Evolutionary conservation across 2,888 invertebrate genomes (phyloP), one percentile per base, ranked within the genome.

Genomic region (Pristionchus fissidentatus): DNA sequence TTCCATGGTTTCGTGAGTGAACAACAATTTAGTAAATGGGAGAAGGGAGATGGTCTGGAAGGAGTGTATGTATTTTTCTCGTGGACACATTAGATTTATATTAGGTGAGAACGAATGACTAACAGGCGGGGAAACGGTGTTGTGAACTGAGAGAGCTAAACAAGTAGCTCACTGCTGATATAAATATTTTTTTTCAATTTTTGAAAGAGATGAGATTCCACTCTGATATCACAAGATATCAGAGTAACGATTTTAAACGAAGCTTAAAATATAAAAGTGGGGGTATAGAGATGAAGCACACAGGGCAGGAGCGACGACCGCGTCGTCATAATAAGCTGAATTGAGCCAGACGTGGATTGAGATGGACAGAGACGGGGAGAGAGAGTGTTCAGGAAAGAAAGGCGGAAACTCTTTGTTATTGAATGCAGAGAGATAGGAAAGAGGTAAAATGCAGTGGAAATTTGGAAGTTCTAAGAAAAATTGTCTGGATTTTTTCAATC

Each of bases 251-350:
- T n/a, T n/a, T n/a, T n/a, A n/a, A n/a, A 49, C 49, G 49, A 49
- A 49, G 10, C 10, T 49, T 49, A 19, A 49, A 15, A 49, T 15
- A 49, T 49, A n/a, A n/a, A n/a, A n/a, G n/a, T n/a, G n/a, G n/a
- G n/a, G n/a, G n/a, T n/a, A n/a, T n/a, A n/a, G n/a, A n/a, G n/a
- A n/a, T n/a, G n/a, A n/a, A n/a, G 49, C 19, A 49, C 49, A 49
- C 10, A 49, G 49, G 10, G 49, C 49, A 15, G 49, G 19, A 15
- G 49, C 10, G 49, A 49, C 19, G 19, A 49, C 19, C 10, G 49
- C 10, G 19, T 49, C 70, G 70, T 70, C 70, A 70, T 70, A 70
- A 70, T 70, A 70, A 4, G 70, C n/a, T 26, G 41, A 70, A 43
- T 38, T 41, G 26, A 41, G 70, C n/a, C 41, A 70, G 41, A 70